These are phyloP conservation scores for Odontesthes bonariensis DNA, from an alignment of 2,113 vertebrate species.

Conservation along the genomic window DNA sequence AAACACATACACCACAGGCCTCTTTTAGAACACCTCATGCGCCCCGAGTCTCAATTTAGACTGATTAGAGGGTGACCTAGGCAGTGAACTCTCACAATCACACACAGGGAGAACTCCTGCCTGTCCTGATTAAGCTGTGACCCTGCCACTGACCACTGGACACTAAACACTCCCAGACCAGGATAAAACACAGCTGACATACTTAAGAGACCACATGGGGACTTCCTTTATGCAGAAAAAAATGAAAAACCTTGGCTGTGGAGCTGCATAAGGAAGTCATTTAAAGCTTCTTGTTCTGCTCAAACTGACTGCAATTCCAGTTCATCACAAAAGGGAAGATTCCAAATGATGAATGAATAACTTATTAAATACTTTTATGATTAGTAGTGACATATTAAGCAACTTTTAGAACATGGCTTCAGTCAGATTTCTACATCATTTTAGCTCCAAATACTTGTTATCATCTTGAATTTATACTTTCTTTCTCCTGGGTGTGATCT, in stretches of 20 bases:
- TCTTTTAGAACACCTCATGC: slow-evolving; percentile 28
- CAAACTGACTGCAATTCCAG: slow-evolving; percentile 11
- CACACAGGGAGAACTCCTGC: slow-evolving; percentile 47
- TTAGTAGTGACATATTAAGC: background rate
- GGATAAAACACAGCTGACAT: slow-evolving; percentile 54
- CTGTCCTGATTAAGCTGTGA: slow-evolving; percentile 66
- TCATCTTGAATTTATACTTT: background rate
- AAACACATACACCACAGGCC: slow-evolving; percentile 12
- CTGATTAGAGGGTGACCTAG: slow-evolving; percentile 75
- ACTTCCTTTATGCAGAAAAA: slow-evolving; percentile 32
- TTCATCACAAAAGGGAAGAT: background rate
- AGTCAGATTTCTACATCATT: background rate
- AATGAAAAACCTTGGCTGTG: background rate
- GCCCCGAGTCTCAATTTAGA: slow-evolving; percentile 51
- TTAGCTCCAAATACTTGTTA: background rate
- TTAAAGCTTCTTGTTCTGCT: slow-evolving; percentile 50
- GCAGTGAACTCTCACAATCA: slow-evolving; percentile 50
- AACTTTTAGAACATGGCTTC: slow-evolving; percentile 1
- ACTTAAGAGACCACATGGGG: slow-evolving; percentile 52
- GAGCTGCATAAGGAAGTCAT: slow-evolving; percentile 68
- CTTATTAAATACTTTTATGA: rapidly evolving
- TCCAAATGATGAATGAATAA: background rate
- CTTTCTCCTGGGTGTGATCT: background rate
- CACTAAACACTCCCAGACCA: slow-evolving; percentile 73
- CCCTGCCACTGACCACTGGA: slow-evolving; percentile 72